Evolutionary conservation across 2,888 invertebrate genomes (phyloP).

Genomic region (Dromius quadrimaculatus): DNA sequence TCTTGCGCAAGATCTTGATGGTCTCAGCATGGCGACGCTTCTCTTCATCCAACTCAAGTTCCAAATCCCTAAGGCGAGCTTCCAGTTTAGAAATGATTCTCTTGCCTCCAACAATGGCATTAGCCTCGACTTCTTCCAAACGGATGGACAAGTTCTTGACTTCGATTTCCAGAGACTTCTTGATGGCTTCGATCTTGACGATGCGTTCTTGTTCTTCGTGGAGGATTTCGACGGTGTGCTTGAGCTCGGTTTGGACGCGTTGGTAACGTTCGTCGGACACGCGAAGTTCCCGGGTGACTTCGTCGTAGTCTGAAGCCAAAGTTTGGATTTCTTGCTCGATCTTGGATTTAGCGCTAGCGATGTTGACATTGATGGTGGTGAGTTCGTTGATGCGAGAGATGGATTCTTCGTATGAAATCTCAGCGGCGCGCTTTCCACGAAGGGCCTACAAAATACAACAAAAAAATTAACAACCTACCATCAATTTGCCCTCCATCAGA

Average conservation of each 20-base stretch:
- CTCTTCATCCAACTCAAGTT: slow-evolving; percentile 95
- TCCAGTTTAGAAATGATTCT: slow-evolving; percentile 98
- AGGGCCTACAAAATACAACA: slow-evolving; percentile 74
- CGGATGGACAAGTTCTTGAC: slow-evolving; percentile 94
- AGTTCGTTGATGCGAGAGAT: slow-evolving; percentile 93
- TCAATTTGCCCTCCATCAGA: no score
- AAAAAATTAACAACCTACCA: no score
- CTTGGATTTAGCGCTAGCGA: slow-evolving; percentile 94
- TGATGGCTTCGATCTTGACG: slow-evolving; percentile 96
- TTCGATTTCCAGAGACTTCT: slow-evolving; percentile 97
- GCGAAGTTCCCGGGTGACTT: slow-evolving; percentile 95
- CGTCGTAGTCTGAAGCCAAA: slow-evolving; percentile 96
- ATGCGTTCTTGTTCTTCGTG: slow-evolving; percentile 98
- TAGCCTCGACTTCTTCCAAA: slow-evolving; percentile 96
- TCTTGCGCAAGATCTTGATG: slow-evolving; percentile 97
- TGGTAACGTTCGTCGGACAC: slow-evolving; percentile 95
- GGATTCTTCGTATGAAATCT: slow-evolving; percentile 92
- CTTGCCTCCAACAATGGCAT: slow-evolving; percentile 96
- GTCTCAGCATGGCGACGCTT: slow-evolving; percentile 97
- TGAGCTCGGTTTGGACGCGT: slow-evolving; percentile 90
- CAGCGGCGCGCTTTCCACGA: slow-evolving; percentile 91
- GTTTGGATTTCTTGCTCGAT: slow-evolving; percentile 93
- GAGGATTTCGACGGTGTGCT: slow-evolving; percentile 92
- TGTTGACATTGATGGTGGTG: slow-evolving; percentile 93
- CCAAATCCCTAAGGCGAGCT: slow-evolving; percentile 93